Conservation (phyloP, 2,113 vertebrate genomes). For the Hippolais icterina region DNA sequence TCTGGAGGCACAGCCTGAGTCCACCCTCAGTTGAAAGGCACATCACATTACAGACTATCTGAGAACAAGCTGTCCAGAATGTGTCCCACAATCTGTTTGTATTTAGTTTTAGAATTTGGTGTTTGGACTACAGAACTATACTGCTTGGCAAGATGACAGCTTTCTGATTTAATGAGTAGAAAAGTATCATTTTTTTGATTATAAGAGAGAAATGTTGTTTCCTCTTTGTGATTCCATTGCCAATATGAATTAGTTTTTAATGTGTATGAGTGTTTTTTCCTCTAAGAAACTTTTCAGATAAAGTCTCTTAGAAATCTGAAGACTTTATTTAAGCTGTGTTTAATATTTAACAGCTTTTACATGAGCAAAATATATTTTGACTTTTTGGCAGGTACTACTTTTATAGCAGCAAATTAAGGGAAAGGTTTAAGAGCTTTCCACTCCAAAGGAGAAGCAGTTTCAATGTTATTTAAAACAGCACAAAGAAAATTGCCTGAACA, state of each 20-base stretch:
- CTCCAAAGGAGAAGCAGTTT: neutral
- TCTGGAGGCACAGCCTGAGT: neutral
- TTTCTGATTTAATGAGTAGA: neutral
- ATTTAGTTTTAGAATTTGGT: slow-evolving; percentile 7
- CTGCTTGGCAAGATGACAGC: neutral
- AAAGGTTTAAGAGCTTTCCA: neutral
- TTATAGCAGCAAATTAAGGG: neutral
- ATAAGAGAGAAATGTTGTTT: neutral
- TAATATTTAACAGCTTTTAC: neutral
- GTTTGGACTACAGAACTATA: slow-evolving; percentile 5
- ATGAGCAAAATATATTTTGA: neutral
- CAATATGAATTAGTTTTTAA: slow-evolving; percentile 11
- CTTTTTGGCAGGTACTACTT: neutral
- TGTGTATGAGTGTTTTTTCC: neutral
- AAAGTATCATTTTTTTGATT: neutral
- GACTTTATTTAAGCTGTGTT: neutral
- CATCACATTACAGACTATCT: neutral
- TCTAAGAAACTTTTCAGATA: neutral
- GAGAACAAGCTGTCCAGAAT: slow-evolving; percentile 8
- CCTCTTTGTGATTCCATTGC: neutral
- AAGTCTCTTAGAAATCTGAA: neutral
- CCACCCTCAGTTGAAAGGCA: neutral
- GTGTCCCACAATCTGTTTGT: neutral
- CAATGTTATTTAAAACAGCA: neutral
- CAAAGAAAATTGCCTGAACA: neutral